Conservation (phyloP, 2,113 vertebrate species). For the Opisthocomus hoazin region DNA sequence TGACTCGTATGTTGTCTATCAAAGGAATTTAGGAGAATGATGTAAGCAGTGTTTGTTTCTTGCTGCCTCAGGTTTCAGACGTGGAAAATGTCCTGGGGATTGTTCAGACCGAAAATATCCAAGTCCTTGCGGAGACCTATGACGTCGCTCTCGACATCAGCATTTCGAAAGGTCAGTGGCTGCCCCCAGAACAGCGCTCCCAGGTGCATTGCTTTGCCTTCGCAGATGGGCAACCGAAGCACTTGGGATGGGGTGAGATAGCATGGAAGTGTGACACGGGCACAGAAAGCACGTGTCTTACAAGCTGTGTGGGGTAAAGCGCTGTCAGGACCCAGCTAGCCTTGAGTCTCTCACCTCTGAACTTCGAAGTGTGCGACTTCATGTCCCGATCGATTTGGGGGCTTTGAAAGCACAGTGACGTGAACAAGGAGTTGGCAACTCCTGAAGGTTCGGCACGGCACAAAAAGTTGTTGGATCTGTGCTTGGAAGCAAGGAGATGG, state of each 20-base stretch:
- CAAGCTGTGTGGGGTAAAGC: fast-evolving
- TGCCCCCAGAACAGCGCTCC: background rate
- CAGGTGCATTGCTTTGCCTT: background rate
- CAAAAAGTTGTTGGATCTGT: background rate
- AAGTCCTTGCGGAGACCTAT: conserved; percentile 81
- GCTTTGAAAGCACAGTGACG: background rate
- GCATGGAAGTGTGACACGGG: fast-evolving
- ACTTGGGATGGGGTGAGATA: background rate
- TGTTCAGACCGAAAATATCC: conserved; percentile 83
- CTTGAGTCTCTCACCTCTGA: background rate
- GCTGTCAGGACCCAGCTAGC: background rate
- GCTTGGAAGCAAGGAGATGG: background rate
- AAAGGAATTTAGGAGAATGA: background rate
- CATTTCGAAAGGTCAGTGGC: conserved; percentile 79
- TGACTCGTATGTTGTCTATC: background rate
- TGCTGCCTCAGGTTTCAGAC: conserved; percentile 80
- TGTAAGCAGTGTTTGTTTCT: background rate
- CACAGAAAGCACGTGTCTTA: fast-evolving
- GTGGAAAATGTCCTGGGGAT: conserved; percentile 81
- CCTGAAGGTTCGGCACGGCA: background rate
- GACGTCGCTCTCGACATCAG: conserved; percentile 80
- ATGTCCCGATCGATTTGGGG: background rate
- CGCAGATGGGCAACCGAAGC: background rate
- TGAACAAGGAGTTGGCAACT: background rate
- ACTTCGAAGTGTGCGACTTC: background rate